Percentiles rank a stretch among this genome's conserved stretches.
These are phyloP conservation scores for Drosophila albomicans DNA, from an alignment of 1,140 invertebrate genomes.

Conservation along the genomic window DNA sequence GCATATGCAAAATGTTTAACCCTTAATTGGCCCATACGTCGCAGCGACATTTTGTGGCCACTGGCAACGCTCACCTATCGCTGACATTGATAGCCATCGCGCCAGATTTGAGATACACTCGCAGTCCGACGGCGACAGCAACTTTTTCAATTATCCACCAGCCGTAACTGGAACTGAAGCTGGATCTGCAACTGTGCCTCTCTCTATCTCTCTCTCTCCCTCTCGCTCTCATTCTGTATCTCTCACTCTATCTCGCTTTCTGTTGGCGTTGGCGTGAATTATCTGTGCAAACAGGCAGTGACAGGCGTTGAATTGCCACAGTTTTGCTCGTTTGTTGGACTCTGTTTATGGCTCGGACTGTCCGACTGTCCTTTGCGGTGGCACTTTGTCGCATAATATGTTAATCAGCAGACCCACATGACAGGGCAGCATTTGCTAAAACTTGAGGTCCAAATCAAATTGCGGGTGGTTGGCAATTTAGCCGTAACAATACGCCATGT, in stretches of 20 bases:
- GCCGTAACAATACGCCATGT: conserved; percentile 18
- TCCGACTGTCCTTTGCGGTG: conserved; percentile 59
- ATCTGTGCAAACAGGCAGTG: conserved; percentile 80
- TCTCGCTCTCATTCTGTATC: conserved; percentile 5
- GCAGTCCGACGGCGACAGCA: conserved; percentile 39
- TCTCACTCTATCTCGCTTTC: not conserved
- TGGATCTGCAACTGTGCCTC: conserved; percentile 7
- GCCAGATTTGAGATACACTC: conserved; percentile 48
- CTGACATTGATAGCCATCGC: conserved; percentile 78
- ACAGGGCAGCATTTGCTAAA: conserved; percentile 47
- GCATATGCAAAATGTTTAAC: conserved; percentile 82
- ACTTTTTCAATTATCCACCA: conserved; percentile 77
- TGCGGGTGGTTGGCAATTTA: conserved; percentile 55
- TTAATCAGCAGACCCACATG: conserved; percentile 75
- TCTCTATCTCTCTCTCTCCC: not conserved
- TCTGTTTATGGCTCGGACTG: conserved; percentile 31
- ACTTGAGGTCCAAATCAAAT: conserved; percentile 45
- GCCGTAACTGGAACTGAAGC: conserved; percentile 34
- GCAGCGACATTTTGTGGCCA: conserved; percentile 57
- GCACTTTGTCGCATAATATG: conserved; percentile 81
- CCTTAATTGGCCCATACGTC: conserved; percentile 76
- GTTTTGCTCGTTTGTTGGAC: conserved; percentile 28
- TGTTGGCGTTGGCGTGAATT: conserved; percentile 77
- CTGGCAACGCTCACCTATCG: conserved; percentile 63
- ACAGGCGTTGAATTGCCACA: conserved; percentile 79